phyloP scores from a whole-genome alignment of 1,140 invertebrate species.

The Diorhabda carinulata region DNA sequence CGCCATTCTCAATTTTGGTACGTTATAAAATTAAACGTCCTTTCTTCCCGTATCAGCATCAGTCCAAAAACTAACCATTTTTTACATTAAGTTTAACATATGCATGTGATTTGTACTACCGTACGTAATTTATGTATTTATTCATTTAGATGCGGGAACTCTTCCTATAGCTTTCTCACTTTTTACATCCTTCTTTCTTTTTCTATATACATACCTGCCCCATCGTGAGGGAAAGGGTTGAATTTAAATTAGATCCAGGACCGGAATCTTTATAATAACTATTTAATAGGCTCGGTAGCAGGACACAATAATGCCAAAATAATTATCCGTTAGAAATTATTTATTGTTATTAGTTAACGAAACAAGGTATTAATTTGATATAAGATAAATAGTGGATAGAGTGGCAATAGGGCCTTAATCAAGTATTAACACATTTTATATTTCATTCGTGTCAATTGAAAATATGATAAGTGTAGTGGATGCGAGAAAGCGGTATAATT shows the following conservation, averaged over 20 bases:
- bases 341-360: too few species aligned
- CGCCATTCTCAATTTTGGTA: neutral
- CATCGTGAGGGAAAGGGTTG: conserved; percentile 24
- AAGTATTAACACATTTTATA: too few species aligned
- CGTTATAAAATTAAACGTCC: neutral
- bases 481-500: too few species aligned
- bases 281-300: too few species aligned
- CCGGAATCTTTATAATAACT: neutral
- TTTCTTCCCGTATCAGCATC: conserved; percentile 3
- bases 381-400: too few species aligned
- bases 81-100: conserved; percentile 24
- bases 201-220: conserved; percentile 25
- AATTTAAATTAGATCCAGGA: conserved; percentile 8
- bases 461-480: too few species aligned
- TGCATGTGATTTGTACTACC: conserved; percentile 26
- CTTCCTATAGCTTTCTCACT: conserved; percentile 32
- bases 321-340: too few species aligned
- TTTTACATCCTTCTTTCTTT: conserved; percentile 21
- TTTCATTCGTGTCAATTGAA: too few species aligned
- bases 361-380: too few species aligned
- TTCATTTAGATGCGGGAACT: conserved; percentile 29
- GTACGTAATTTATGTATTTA: conserved; percentile 30
- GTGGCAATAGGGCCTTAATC: too few species aligned
- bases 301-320: too few species aligned
- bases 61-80: conserved; percentile 11